phyloP scores from a whole-genome alignment of 2,888 invertebrate genomes.

The Incurvaria masculella region DNA sequence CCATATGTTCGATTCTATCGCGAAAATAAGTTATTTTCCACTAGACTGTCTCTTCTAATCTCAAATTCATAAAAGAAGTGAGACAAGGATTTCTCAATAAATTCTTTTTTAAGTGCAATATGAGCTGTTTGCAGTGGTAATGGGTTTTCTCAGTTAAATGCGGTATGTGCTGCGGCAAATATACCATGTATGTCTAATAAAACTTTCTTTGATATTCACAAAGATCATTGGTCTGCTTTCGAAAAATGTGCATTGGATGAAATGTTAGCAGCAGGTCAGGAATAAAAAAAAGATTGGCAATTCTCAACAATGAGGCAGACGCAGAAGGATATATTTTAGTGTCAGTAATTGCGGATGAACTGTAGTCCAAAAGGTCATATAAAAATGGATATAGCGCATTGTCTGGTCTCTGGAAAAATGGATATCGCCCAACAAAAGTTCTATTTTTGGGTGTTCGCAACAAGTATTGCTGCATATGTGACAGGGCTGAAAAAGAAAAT shows the following conservation, averaged over 20 bases:
- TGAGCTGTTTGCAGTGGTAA: slow-evolving; percentile 5
- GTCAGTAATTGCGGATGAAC: slow-evolving; percentile 2
- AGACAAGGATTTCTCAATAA: too few relatives aligned
- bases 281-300: neutral
- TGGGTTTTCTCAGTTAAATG: slow-evolving; percentile 7
- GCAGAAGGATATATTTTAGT: slow-evolving; percentile 2
- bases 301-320: slow-evolving; percentile 3
- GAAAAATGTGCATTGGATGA: neutral
- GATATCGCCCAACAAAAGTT: slow-evolving; percentile 9
- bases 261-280: neutral
- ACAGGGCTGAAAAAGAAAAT: slow-evolving; percentile 7
- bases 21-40: too few relatives aligned
- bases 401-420: slow-evolving; percentile 8
- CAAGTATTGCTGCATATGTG: slow-evolving; percentile 8
- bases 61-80: too few relatives aligned
- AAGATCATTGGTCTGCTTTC: neutral
- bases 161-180: slow-evolving; percentile 6
- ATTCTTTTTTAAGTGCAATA: too few relatives aligned
- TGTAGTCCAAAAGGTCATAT: slow-evolving; percentile 5
- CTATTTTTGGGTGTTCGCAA: slow-evolving; percentile 9
- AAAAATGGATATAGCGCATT: slow-evolving; percentile 8
- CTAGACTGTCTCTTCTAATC: too few relatives aligned
- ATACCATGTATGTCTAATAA: slow-evolving; percentile 7
- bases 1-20: too few relatives aligned
- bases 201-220: slow-evolving; percentile 3